Evolutionary conservation across 2,113 vertebrate genomes (phyloP), one percentile per base, ranked within the genome.

Genomic region (Chroicocephalus ridibundus): DNA sequence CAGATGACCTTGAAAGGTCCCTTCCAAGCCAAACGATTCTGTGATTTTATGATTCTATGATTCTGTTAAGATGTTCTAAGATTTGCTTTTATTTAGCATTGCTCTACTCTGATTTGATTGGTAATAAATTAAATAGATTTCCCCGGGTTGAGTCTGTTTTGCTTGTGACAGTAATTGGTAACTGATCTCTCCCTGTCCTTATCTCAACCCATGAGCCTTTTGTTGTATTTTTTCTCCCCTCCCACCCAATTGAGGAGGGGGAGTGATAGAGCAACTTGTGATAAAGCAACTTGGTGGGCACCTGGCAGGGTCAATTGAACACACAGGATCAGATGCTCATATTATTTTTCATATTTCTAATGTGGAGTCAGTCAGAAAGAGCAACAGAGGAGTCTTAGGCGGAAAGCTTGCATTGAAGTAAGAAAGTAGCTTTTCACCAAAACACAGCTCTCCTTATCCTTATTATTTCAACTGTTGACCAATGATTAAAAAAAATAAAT

Each of bases 81-180:
- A 66, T 51, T 80, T 65, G 8, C 0, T 9, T 32, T 57, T 19
- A 34, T 78, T 85, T 65, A 19, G 25, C 8, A 14, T 74, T 88
- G 8, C 6, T 5, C 2, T 91, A 11, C 11, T 42, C 16, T 82
- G 49, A 51, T 70, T 82, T 66, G 11, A 18, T 31, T 61, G 5
- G 5, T 27, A 71, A 91, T 15, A 47, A 57, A 76, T 42, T 15
- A 64, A 81, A 80, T 32, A 17, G 15, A 55, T 86, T 86, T 86
- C 40, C 34, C 15, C 9, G 11, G 36, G 20, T 18, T 38, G 17
- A 60, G 31, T 58, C 60, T 70, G 14, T 51, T 86, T 75, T 79
- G 32, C 12, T 11, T 1, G 0, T 40, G 24, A 9, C 2, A 6
- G 18, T 40, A 75, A 40, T 5, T 2, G 2, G 2, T 13, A 27